Percentiles rank a stretch among this genome's conserved stretches.
Conservation (phyloP, 2,113 vertebrate genomes). For the Glaucomys volans region DNA sequence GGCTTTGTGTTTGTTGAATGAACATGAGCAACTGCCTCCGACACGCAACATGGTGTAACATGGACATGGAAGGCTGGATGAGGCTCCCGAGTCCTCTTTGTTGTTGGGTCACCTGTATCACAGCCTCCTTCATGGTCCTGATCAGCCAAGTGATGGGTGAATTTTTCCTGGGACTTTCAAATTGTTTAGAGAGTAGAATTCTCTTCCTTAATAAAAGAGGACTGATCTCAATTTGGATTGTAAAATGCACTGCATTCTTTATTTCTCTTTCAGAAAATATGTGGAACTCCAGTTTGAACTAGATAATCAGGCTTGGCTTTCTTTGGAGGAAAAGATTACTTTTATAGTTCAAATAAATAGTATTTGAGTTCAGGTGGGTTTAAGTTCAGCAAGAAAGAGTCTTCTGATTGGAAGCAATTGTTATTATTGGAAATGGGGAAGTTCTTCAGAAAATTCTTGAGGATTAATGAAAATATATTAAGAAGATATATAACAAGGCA, state of each 20-base stretch:
- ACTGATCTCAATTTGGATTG: background rate
- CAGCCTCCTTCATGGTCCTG: background rate
- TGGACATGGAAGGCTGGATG: background rate
- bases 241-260: background rate
- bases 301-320: background rate
- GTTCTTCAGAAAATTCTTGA: background rate
- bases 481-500: background rate
- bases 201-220: background rate
- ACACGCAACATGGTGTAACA: background rate
- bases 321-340: background rate
- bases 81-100: background rate
- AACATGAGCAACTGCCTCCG: fast-evolving
- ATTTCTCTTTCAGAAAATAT: background rate
- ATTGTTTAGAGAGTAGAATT: background rate
- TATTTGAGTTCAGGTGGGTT: background rate
- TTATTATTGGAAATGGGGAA: background rate
- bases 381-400: background rate
- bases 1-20: background rate
- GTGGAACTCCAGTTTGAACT: background rate
- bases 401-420: background rate
- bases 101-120: background rate
- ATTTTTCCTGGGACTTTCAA: background rate
- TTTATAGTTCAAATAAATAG: background rate
- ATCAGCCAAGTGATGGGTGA: background rate
- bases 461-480: background rate